Evolutionary conservation across 2,888 invertebrate species (phyloP), one percentile per base, ranked within the genome.

Genomic region (Blera fallax): DNA sequence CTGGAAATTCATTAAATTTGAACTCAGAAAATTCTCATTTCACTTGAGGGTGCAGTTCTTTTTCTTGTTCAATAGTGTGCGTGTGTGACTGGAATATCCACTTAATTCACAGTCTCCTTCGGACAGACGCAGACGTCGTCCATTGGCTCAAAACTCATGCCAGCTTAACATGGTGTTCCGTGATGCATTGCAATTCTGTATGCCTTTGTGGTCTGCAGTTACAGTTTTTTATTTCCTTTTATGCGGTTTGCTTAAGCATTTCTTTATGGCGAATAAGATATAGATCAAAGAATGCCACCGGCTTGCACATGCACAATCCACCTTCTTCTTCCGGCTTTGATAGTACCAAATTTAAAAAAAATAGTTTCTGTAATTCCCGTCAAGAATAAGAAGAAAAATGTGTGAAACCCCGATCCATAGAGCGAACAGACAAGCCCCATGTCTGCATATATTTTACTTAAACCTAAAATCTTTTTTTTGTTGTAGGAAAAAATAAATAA

Each of bases 21-120:
- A 77, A 70, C 58, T 60, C 34, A 69, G 76, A 54, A 77, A 77
- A 82, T 56, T 77, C 72, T 67, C 52, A 60, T 67, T 78, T 83
- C 37, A 78, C 78, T 83, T 78, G 34, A 62, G 74, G 79, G 69
- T 69, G 79, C 69, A 79, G 43, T 58, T 32, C 56, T 34, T 73
- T 37, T 65, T 45, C 62, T 52, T 67, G 14, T 40, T 14, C 32
- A 21, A 29, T 10, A 3, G 14, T 18, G 14, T 54, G 14, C 14
- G 14, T 54, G 52, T 82, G 70, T 77, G 70, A 73, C 72, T 72
- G 54, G 67, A 65, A 67, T 70, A 50, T 40, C 67, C 78, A 78
- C 70, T 83, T 83, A 67, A 78, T 78, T 83, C 73, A n/a, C n/a
- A 62, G 77, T 82, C 58, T 76, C 81, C 62, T 76, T 69, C n/a